Conservation (phyloP, 2,888 invertebrate genomes). For the Agyllia agylla region DNA sequence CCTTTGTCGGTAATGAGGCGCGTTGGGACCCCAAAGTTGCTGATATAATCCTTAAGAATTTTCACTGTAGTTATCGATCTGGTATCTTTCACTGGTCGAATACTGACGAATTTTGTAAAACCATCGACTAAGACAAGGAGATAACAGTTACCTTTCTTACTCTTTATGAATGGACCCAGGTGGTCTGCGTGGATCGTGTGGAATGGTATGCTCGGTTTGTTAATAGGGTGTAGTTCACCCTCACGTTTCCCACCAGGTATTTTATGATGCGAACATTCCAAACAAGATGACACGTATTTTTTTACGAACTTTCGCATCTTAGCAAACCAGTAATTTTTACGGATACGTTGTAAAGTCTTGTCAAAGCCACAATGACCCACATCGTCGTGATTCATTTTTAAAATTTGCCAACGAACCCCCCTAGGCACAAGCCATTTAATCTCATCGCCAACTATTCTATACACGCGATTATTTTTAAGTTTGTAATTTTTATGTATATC, state of each 20-base stretch:
- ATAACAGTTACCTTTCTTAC: conserved; percentile 63
- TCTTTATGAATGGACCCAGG: conserved; percentile 68
- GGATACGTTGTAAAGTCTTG: not conserved
- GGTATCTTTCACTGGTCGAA: conserved; percentile 55
- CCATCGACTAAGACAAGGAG: conserved; percentile 63
- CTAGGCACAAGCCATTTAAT: not conserved
- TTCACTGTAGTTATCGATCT: conserved; percentile 56
- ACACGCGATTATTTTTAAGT: not conserved
- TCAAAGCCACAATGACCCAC: not conserved
- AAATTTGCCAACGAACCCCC: not conserved
- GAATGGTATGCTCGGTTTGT: conserved; percentile 63
- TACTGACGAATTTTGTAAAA: conserved; percentile 64
- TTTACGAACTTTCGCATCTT: conserved; percentile 71
- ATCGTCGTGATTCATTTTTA: not conserved
- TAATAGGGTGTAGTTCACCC: conserved; percentile 73
- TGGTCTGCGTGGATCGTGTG: conserved; percentile 78
- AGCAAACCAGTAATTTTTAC: not conserved
- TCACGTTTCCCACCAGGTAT: conserved; percentile 57
- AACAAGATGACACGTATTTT: conserved; percentile 69
- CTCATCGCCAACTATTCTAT: not conserved
- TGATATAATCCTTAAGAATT: conserved; percentile 57
- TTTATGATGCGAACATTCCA: conserved; percentile 74
- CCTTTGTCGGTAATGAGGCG: conserved; percentile 72
- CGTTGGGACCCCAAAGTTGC: conserved; percentile 64
- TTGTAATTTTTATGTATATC: not conserved